A percentile compares a stretch with the other conserved stretches of the same genome.
phyloP scores from a whole-genome alignment of 2,797 vertebrate genomes.

The Pelobates cultripes region DNA sequence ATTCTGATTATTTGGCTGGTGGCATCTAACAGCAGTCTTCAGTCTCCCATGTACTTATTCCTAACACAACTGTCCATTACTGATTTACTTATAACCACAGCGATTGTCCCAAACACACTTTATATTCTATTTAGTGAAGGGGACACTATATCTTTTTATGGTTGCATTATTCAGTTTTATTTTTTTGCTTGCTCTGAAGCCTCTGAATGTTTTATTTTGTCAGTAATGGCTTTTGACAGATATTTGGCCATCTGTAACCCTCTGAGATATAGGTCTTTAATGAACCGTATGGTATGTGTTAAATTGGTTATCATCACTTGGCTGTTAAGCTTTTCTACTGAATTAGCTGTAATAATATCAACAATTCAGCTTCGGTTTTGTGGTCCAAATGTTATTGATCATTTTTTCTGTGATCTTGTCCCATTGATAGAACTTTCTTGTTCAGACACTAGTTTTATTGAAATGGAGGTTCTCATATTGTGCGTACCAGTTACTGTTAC shows the following conservation, averaged over 20 bases:
- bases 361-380: not conserved
- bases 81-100: too few relatives aligned
- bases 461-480: not conserved
- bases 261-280: not conserved
- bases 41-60: too few relatives aligned
- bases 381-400: too few relatives aligned
- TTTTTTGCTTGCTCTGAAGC: not conserved
- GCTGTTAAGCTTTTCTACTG: not conserved
- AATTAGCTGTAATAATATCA: too few relatives aligned
- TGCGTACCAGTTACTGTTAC: not conserved
- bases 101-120: too few relatives aligned
- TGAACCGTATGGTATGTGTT: not conserved
- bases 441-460: not conserved
- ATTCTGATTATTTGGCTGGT: too few relatives aligned
- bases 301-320: too few relatives aligned
- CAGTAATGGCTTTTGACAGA: conserved; percentile 11
- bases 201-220: not conserved
- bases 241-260: too few relatives aligned
- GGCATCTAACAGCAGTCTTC: too few relatives aligned
- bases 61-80: too few relatives aligned
- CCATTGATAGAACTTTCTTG: conserved; percentile 12
- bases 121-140: not conserved
- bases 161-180: conserved; percentile 14
- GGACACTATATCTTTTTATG: not conserved
- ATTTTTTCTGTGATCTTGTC: too few relatives aligned